Base-by-base conservation (phyloP, 2,888 invertebrate genomes). In the Odontocolon sp. region DNA sequence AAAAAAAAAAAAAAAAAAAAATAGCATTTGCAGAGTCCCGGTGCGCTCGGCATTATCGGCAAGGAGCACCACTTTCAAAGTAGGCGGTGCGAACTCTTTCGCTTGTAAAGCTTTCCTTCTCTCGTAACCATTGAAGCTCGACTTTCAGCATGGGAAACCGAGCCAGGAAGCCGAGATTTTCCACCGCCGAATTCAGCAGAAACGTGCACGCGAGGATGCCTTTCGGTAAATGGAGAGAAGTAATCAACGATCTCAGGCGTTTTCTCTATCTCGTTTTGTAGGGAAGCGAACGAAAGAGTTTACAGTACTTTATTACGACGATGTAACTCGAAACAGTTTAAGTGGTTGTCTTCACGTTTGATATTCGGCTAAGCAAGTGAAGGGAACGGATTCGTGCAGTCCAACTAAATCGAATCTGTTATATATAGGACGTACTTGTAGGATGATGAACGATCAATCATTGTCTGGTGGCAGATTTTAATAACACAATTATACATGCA, bases 211-310 rank as follows among this genome's bases (percentile, higher is more conserved):
- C 52, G 57, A 67, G 59, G 36, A 70, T n/a, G 61, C 66, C 71
- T 76, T 80, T 78, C 78, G 80, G 77, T 77, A 81, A 80, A 81
- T 81, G 81, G 81, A 81, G 78, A 81, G 80, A 80, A 80, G 81
- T 80, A 81, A 81, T 81, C 79, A 80, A 81, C 78, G 81, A 81
- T 78, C 78, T 57, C 56, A 47, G 56, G 33, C 38, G 61, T 68
- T 57, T 47, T 38, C 21, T 14, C 45, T 67, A 23, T n/a, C 67
- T 68, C 45, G 50, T 61, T 21, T 21, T 38, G 56, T 47, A 38
- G n/a, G 9, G 5, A 36, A 42, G 11, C n/a, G n/a, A 59, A 40
- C 23, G 52, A 28, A 9, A 18, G 47, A 57, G 67, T 63, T 47
- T 33, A 8, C 45, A 31, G 14, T 59, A 61, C 31, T 71, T 63